Evolutionary conservation across 2,888 invertebrate species (phyloP).

Genomic region (Plagiodera versicolora): DNA sequence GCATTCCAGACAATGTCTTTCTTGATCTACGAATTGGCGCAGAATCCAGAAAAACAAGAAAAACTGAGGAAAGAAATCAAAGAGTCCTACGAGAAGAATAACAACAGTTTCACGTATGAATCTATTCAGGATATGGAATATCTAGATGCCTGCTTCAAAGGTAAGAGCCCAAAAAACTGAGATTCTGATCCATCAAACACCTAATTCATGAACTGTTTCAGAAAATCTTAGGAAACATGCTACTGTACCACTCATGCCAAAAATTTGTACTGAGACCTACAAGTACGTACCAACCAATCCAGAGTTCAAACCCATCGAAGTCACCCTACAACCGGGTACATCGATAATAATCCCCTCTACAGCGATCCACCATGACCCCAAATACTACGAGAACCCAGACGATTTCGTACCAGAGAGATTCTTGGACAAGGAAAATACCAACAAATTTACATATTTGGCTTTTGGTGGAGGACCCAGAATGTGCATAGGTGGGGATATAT

Average conservation of each 20-base stretch:
- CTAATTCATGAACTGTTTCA: constrained; percentile 13
- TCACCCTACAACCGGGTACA: constrained; percentile 43
- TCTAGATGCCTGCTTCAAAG: constrained; percentile 55
- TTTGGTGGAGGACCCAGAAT: constrained; percentile 46
- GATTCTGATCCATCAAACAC: too few species aligned
- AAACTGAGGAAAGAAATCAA: constrained; percentile 53
- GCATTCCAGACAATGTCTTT: constrained; percentile 37
- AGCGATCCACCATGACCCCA: constrained; percentile 48
- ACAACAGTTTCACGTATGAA: constrained; percentile 56
- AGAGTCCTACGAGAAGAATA: constrained; percentile 46
- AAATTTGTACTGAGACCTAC: constrained; percentile 37
- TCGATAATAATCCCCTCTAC: constrained; percentile 44
- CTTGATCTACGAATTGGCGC: constrained; percentile 51
- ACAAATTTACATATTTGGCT: constrained; percentile 41
- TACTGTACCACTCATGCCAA: constrained; percentile 14
- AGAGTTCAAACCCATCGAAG: constrained; percentile 22
- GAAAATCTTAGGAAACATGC: constrained; percentile 16
- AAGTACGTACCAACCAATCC: constrained; percentile 28
- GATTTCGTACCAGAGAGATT: constrained; percentile 53
- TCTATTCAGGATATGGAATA: constrained; percentile 55
- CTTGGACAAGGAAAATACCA: constrained; percentile 37
- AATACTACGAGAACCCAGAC: constrained; percentile 50
- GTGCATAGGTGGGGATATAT: constrained; percentile 43
- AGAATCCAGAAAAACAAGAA: constrained; percentile 49
- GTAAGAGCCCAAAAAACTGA: too few species aligned